Evolutionary conservation across 2,888 invertebrate species (phyloP), one percentile per base, ranked within the genome.

Genomic region (Cataglyphis rosenhaueri): DNA sequence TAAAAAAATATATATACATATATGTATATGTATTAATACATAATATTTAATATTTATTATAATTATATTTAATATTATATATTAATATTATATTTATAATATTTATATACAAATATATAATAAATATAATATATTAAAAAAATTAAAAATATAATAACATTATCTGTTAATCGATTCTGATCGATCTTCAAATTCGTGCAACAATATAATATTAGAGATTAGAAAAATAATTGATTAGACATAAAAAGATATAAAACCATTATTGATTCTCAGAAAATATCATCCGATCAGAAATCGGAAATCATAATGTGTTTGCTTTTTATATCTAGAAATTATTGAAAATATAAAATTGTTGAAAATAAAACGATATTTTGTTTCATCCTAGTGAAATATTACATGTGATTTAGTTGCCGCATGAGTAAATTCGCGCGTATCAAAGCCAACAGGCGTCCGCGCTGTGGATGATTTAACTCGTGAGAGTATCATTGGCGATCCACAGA

Each of bases 401-500:
- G 55, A 71, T 66, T 29, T 57, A 57, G n/a, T 9, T 12, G 5
- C 12, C 12, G 38, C 29, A 1, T 18, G n/a, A 70, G 41, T 57
- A 78, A 57, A 57, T 44, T 75, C 4, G 21, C 21, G 32, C 29
- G 21, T 41, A 32, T 41, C 29, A 78, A 32, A 44, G 0, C 12
- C 29, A 32, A 29, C 32, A 18, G 0, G 48, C 74, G 18, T 32
- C n/a, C 55, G 29, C 52, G 3, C 35, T 25, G 59, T 10, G 18
- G 18, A 21, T 79, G 70, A 71, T 71, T 71, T 79, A 79, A 59
- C 8, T 25, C 25, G 35, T 12, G 12, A 25, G 57, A 29, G 25
- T 59, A 68, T 57, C 70, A 21, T 32, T 41, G 57, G 12, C 44
- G 21, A 79, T 59, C 70, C 35, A 59, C 44, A 59, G 59, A 79